Percentiles rank a stretch among this genome's conserved stretches.
Conservation (phyloP, 2,797 vertebrate species). For the Pseudocheirus occidentalis region DNA sequence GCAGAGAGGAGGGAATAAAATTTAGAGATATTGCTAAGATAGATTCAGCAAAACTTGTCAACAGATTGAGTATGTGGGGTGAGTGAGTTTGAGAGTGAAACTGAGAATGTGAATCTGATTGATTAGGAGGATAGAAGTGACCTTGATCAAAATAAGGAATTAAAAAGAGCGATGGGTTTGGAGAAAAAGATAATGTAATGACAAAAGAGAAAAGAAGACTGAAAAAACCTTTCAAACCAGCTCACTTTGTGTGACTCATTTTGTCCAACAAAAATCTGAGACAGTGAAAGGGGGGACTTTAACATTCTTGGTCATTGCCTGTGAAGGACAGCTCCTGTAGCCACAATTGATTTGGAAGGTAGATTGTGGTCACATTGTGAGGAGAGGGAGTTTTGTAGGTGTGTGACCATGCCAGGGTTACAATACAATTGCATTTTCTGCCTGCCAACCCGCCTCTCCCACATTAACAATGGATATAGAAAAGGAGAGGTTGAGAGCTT, state of each 20-base stretch:
- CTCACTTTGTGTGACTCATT: neutral
- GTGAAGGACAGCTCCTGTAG: neutral
- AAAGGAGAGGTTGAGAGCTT: neutral
- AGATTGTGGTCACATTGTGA: neutral
- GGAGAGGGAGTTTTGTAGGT: neutral
- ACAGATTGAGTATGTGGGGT: neutral
- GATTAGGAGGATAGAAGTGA: neutral
- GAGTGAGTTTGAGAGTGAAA: neutral
- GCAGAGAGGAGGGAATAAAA: neutral
- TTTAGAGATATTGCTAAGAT: neutral
- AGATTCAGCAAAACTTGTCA: neutral
- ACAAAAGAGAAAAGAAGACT: neutral
- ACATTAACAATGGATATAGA: neutral
- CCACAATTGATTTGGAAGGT: neutral
- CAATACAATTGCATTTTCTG: neutral
- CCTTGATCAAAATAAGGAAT: neutral
- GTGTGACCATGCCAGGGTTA: neutral
- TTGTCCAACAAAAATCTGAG: neutral
- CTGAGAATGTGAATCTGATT: neutral
- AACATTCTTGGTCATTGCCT: neutral
- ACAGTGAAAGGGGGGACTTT: neutral
- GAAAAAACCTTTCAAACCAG: neutral
- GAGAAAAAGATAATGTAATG: neutral
- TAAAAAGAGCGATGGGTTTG: neutral
- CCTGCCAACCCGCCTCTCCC: too few relatives aligned